Evolutionary conservation across 2,888 invertebrate species (phyloP), one percentile per base, ranked within the genome.

Genomic region (Linnaemya tessellans): DNA sequence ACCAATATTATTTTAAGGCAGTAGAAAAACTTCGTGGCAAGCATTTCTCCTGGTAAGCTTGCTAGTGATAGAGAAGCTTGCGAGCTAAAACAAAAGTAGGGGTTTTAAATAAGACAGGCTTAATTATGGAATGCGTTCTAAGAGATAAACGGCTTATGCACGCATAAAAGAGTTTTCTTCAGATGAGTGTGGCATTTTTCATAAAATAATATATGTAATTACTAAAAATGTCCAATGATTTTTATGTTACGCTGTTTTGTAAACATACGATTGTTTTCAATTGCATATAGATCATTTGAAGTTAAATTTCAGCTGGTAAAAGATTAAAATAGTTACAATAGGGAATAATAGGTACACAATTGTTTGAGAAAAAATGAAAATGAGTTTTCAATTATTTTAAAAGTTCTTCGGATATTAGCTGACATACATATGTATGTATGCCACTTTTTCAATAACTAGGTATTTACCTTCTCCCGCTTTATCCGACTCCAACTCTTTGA

Each of bases 251-350:
- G 87, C 15, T 90, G 93, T 80, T 93, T 93, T 62, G 88, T 86
- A 49, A 90, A 88, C 88, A 89, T 91, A 84, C 89, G 91, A 62
- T 94, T 94, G 86, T 94, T 94, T 82, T 95, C 94, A 88, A 95
- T 94, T 91, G 95, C 95, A 92, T 95, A 95, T 91, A 95, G 95
- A 88, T 95, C 95, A 89, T 95, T 95, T 84, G 95, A 95, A 77
- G 94, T 94, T 89, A 94, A 93, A 87, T 30, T 30, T 30, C 30
- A 30, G 30, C n/a, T n/a, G 30, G 30, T 30, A 30, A 30, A n/a
- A n/a, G n/a, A n/a, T n/a, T 30, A 30, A 30, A 30, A 30, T 30
- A 30, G 2, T 30, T n/a, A n/a, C n/a, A 30, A 30, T 30, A 5
- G 2, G 30, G 3, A 30, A 30, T 30, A 30, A n/a, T n/a, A n/a